phyloP scores from a whole-genome alignment of 2,888 invertebrate species.

The Blera fallax region DNA sequence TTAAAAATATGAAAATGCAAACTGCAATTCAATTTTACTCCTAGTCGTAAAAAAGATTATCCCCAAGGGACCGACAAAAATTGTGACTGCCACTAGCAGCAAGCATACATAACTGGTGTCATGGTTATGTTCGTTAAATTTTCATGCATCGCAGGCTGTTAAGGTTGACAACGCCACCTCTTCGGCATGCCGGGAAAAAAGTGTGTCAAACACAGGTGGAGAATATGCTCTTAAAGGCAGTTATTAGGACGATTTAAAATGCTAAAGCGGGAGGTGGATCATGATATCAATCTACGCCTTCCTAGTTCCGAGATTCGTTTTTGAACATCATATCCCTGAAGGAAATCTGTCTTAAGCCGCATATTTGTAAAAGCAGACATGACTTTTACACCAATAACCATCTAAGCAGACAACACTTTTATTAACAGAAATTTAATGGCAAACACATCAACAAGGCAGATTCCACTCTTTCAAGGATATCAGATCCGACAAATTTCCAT shows the following conservation, averaged over 20 bases:
- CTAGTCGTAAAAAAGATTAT: conserved; percentile 30
- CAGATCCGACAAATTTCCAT: conserved; percentile 33
- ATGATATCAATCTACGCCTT: neutral
- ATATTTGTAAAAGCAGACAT: neutral
- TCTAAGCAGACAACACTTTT: neutral
- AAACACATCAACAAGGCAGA: conserved; percentile 38
- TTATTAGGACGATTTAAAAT: conserved; percentile 44
- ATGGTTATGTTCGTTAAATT: conserved; percentile 68
- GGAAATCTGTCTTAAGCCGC: neutral
- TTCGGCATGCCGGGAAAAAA: neutral
- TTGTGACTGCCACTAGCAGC: conserved; percentile 4
- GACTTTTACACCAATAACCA: too few relatives aligned
- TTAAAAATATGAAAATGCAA: neutral
- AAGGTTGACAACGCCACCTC: conserved; percentile 34
- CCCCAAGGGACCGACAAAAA: conserved; percentile 28
- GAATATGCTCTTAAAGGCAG: neutral
- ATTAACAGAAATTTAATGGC: conserved; percentile 22
- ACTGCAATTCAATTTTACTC: conserved; percentile 42
- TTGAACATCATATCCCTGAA: neutral
- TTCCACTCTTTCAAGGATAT: conserved; percentile 7
- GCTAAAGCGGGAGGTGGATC: neutral
- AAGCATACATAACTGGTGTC: conserved; percentile 12
- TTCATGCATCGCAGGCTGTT: conserved; percentile 56
- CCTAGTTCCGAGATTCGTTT: neutral
- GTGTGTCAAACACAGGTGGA: conserved; percentile 36